Evolutionary conservation across 2,113 vertebrate species (phyloP), one percentile per base, ranked within the genome.

Genomic region (Neomonachus schauinslandi): DNA sequence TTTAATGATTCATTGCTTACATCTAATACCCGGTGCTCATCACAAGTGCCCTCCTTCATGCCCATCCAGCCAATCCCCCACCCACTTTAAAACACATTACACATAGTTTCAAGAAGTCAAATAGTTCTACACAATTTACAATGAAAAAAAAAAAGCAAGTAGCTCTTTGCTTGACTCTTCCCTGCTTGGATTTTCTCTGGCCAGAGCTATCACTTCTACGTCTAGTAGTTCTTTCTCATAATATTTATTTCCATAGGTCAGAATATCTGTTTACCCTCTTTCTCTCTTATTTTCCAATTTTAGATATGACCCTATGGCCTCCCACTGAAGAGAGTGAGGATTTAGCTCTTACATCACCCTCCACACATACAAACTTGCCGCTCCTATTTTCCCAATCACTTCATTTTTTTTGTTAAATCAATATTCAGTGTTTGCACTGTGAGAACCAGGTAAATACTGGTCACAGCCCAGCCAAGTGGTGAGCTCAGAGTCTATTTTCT

Each of bases 401-500:
- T 24, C 16, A 18, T 31, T 36, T 91, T 92, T 15, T 88, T 61
- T 59, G 31, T 59, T 91, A 65, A 88, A 53, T 94, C 82, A 88
- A 57, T 67, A 89, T 65, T 85, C 31, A 31, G 2, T 63, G 63
- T 96, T 97, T 89, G 46, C 36, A 59, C 61, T 91, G 24, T 80
- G 63, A 96, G 71, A 94, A 67, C 57, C 83, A 94, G 77, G 84
- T 55, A 92, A 94, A 84, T 72, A 85, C 13, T 65, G 61, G 61
- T 96, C 46, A 39, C 71, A 74, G 63, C 21, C 61, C 63, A 89
- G 92, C 61, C 55, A 55, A 59, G 49, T 16, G n/a, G 71, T 94
- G 84, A 92, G 28, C 84, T 94, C 95, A 92, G 55, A 79, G 67
- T 92, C 55, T 92, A n/a, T 92, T 74, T 96, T 72, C 61, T 89